Evolutionary conservation across 2,888 invertebrate species (phyloP).

Genomic region (Graphium colonna): DNA sequence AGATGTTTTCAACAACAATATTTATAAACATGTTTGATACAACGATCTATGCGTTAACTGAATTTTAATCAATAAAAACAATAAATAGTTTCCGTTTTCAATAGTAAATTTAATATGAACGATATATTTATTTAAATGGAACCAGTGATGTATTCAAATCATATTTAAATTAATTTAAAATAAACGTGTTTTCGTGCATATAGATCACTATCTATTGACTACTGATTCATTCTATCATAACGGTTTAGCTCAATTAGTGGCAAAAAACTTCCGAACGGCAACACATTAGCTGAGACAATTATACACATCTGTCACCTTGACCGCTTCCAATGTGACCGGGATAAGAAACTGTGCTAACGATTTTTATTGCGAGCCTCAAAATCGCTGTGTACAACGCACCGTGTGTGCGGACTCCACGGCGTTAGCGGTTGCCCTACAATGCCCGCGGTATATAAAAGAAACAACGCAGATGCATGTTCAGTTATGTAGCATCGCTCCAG

Average conservation of each 20-base stretch:
- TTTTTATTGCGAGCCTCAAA: conserved; percentile 66
- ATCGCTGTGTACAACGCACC: conserved; percentile 51
- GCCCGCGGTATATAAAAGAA: conserved; percentile 67
- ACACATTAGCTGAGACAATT: conserved; percentile 53
- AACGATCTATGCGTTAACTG: no score
- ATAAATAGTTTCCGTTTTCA: no score
- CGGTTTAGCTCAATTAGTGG: conserved; percentile 28
- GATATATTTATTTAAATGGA: no score
- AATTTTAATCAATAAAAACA: no score
- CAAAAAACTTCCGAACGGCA: conserved; percentile 36
- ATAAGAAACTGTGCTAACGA: conserved; percentile 69
- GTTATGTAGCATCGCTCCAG: conserved; percentile 56
- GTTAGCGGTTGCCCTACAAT: conserved; percentile 77
- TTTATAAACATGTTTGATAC: no score
- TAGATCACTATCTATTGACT: neutral
- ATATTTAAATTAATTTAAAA: no score
- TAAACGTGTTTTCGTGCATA: no score
- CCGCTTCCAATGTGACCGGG: conserved; percentile 63
- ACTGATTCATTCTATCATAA: conserved; percentile 21
- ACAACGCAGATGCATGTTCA: conserved; percentile 55
- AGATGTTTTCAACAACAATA: no score
- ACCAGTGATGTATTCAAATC: no score
- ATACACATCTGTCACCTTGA: conserved; percentile 60
- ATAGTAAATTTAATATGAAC: no score
- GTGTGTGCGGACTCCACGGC: conserved; percentile 48